A percentile compares a stretch with the other conserved stretches of the same genome.
Evolutionary conservation across 2,888 invertebrate species (phyloP).

Genomic region (Coleophora deauratella): DNA sequence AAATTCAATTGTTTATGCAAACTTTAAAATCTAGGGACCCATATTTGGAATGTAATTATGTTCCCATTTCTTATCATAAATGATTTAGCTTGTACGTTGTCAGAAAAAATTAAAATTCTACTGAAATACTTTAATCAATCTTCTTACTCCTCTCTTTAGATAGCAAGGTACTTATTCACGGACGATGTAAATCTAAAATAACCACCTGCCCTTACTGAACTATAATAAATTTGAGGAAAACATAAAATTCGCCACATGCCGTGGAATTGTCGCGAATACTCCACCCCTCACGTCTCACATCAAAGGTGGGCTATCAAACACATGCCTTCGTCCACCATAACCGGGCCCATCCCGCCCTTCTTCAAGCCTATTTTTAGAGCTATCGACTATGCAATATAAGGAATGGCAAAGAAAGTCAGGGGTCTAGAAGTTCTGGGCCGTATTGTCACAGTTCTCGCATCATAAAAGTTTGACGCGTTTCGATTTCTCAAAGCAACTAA

Average conservation of each 20-base stretch:
- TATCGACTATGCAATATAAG: not conserved
- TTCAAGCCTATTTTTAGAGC: not conserved
- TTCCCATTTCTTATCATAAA: no score
- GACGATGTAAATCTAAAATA: no score
- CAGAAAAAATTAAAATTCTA: no score
- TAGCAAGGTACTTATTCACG: no score
- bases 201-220: no score
- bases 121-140: no score
- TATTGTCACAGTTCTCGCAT: constrained; percentile 10
- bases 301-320: constrained; percentile 18
- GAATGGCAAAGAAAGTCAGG: constrained; percentile 8
- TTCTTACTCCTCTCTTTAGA: no score
- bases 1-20: no score
- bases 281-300: constrained; percentile 8
- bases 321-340: constrained; percentile 7
- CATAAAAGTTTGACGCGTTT: constrained; percentile 25
- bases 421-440: constrained; percentile 18
- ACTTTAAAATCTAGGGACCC: no score
- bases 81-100: no score
- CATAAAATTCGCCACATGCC: constrained; percentile 1
- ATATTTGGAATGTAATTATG: no score
- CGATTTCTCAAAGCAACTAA: constrained; percentile 35
- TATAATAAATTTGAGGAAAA: constrained; percentile 1
- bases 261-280: constrained; percentile 9
- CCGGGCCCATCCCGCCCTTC: constrained; percentile 1